Evolutionary conservation across 2,797 vertebrate genomes (phyloP), one percentile per base, ranked within the genome.

Genomic region (Pangasius sanitwongsei): DNA sequence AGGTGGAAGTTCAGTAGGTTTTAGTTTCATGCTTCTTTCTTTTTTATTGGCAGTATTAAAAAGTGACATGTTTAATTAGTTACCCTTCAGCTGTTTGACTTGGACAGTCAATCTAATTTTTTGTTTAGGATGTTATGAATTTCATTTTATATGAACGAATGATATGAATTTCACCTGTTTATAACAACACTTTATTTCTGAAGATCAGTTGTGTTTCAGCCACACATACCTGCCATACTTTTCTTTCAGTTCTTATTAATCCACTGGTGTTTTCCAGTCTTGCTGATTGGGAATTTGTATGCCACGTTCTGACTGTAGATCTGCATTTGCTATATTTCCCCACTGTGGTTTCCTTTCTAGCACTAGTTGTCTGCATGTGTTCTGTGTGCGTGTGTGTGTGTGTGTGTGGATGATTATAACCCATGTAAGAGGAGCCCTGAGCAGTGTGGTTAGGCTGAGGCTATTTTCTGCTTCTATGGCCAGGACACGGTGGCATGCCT

Each of bases 391-490:
- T 61, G 63, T 31, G 65, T 67, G 65, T 67, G 65, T 91, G 90
- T 91, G 86, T 89, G 88, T 87, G 92, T 91, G 93, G 94, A 92
- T 93, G 53, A 93, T 94, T 95, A 92, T 94, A 95, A 93, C 94
- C 92, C 88, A 92, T 95, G 94, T 95, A 95, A 96, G 94, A 90
- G 88, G 92, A 93, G 93, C 94, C 93, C 92, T 93, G 92, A 87
- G 87, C 94, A 92, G 91, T 94, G 95, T 90, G 95, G 95, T 94
- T 94, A 86, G 93, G 91, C 86, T 88, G 93, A 92, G 94, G 95
- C 96, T 97, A 97, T 97, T 97, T 96, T 96, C 95, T 96, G 96
- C 93, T 91, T 92, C 94, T 92, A 89, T 90, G 94, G 93, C 95
- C 95, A 94, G 91, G 93, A 92, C 93, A 93, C 94, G 93, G 94